Conservation (phyloP, 2,113 vertebrate species). For the Myrmophylax atrothorax region DNA sequence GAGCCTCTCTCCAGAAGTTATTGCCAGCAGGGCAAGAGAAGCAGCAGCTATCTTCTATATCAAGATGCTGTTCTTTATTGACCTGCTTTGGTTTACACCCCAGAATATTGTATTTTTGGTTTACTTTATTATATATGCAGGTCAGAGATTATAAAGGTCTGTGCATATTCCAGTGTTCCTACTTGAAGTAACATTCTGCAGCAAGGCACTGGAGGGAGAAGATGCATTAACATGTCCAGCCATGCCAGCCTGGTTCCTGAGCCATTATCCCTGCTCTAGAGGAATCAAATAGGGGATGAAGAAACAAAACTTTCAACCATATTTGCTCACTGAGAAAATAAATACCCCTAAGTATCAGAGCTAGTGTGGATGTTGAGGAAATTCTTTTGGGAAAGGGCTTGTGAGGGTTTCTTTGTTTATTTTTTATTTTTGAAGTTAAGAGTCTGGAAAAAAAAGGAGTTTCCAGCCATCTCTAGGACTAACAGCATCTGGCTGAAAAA, state of each 20-base stretch:
- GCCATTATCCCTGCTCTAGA: background rate
- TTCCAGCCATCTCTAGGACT: background rate
- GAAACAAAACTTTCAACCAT: background rate
- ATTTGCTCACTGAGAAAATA: background rate
- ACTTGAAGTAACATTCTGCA: background rate
- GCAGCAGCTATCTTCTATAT: background rate
- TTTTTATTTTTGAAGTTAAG: background rate
- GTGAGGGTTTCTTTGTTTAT: background rate
- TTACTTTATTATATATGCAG: background rate
- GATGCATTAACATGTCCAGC: background rate
- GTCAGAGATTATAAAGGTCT: background rate
- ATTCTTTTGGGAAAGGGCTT: background rate
- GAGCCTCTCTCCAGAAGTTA: background rate
- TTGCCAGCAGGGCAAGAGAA: background rate
- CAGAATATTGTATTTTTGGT: background rate
- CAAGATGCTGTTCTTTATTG: background rate
- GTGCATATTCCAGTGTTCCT: fast-evolving
- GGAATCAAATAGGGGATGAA: background rate
- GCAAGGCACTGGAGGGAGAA: background rate
- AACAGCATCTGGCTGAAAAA: background rate
- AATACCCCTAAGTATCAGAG: background rate
- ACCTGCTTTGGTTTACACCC: background rate
- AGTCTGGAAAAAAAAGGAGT: background rate
- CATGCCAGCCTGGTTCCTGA: background rate
- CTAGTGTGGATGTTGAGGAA: background rate